Conservation (phyloP, 2,888 invertebrate species). For the Phytoseiulus persimilis region DNA sequence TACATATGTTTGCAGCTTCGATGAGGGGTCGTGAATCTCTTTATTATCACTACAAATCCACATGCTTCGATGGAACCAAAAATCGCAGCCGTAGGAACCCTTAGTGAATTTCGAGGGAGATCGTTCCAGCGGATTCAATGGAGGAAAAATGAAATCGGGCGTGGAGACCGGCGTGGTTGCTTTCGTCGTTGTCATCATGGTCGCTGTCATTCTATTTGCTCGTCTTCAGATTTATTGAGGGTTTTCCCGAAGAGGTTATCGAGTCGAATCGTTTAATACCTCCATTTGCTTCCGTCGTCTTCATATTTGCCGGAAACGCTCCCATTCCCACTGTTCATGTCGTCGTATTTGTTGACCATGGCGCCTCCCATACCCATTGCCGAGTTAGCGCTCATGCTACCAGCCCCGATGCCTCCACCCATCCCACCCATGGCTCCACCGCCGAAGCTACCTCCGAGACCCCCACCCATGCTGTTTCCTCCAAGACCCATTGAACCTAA, state of each 20-base stretch:
- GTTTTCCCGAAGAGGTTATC: background rate
- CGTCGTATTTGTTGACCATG: constrained; percentile 45
- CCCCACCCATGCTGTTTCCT: constrained; percentile 43
- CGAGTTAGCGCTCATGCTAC: constrained; percentile 43
- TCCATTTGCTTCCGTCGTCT: constrained; percentile 32
- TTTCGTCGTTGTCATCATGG: too few species aligned
- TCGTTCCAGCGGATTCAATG: too few species aligned
- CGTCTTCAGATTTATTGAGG: too few species aligned
- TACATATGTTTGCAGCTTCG: too few species aligned
- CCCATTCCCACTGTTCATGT: constrained; percentile 42
- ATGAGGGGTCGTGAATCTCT: too few species aligned
- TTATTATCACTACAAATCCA: too few species aligned
- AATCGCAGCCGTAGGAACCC: too few species aligned
- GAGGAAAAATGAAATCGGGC: too few species aligned
- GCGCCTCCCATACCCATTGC: constrained; percentile 45
- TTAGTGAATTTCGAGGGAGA: too few species aligned
- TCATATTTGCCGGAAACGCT: background rate
- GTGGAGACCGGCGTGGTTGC: too few species aligned
- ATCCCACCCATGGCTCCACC: constrained; percentile 44
- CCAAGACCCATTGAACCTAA: constrained; percentile 44
- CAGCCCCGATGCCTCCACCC: constrained; percentile 42
- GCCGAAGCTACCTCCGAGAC: constrained; percentile 44
- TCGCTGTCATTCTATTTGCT: too few species aligned
- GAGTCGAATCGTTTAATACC: background rate
- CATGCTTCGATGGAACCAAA: too few species aligned